Base-by-base conservation (phyloP, 2,113 vertebrate species). In the Caranx ignobilis region DNA sequence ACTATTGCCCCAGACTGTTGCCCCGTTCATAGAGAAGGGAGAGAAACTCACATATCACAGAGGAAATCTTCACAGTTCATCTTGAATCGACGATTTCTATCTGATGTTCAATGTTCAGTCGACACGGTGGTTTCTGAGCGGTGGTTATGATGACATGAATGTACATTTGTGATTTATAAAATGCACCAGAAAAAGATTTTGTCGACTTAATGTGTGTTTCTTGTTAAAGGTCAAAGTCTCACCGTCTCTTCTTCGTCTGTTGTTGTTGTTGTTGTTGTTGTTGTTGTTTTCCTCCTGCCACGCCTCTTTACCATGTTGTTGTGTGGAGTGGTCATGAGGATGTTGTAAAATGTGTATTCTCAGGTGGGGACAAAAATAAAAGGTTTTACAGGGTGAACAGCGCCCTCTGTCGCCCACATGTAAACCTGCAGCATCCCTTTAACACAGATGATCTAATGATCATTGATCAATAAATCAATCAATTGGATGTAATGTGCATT, bases 121-220 rank as follows among this genome's bases (percentile, higher is more conserved):
- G 2, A 37, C 1, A 43, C 3, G 65, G 19, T 8, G 65, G 13
- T 31, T 66, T 61, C 21, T 59, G 11, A 37, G 16, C 43, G 31
- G 10, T 31, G 8, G 62, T 77, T 56, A 81, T 35, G 45, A 66
- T 77, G 62, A 81, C 2, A 16, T 87, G 84, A 86, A 78, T 82
- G 81, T 80, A 83, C 47, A 77, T 52, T 13, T 65, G 15, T 47
- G 47, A 31, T 79, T 64, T 9, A 47, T 50, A 3, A 48, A 78
- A 70, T 26, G 45, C 6, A 5, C 43, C 26, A 26, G 26, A 60
- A 35, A 63, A 32, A 62, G 10, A 13, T 54, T 71, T 48, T 41
- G 6, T 39, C 26, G 34, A 26, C 10, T 59, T 56, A 26, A 45
- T 45, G 11, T 56, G 2, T 67, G 43, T 64, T 67, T 50, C 2